These are phyloP conservation scores for Caenorhabditis auriculariae DNA, from an alignment of 2,888 invertebrate species.

Conservation along the genomic window DNA sequence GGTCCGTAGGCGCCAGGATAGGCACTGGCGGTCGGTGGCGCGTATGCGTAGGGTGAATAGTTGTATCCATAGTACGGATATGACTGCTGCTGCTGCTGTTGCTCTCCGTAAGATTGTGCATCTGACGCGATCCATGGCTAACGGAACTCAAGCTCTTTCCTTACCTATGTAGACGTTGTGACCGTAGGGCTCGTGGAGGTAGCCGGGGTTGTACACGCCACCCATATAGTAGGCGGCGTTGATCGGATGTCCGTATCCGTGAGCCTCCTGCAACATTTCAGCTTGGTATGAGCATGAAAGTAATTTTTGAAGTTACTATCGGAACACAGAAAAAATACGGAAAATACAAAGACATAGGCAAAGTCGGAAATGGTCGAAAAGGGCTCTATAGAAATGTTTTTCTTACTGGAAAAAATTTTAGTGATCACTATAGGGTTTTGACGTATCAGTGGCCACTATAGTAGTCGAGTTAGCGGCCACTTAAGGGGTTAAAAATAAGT, in stretches of 20 bases:
- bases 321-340: no score
- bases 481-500: no score
- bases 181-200: constrained; percentile 46
- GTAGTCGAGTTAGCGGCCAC: no score
- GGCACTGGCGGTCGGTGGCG: constrained; percentile 11
- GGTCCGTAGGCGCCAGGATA: constrained; percentile 45
- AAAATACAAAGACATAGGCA: no score
- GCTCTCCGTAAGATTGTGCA: not conserved
- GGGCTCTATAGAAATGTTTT: no score
- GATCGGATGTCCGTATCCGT: constrained; percentile 35
- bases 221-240: constrained; percentile 56
- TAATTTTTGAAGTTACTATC: no score
- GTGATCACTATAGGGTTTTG: no score
- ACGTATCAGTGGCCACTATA: no score
- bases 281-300: not conserved
- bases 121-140: no score
- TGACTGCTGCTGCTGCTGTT: not conserved
- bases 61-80: constrained; percentile 29
- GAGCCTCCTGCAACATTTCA: constrained; percentile 12
- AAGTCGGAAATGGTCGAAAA: no score
- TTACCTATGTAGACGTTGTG: constrained; percentile 40
- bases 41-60: constrained; percentile 31
- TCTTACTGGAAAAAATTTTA: no score
- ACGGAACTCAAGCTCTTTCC: no score
- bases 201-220: constrained; percentile 45